These are phyloP conservation scores for Drosophila flavopinicola DNA, from an alignment of 2,888 invertebrate species.

Conservation along the genomic window DNA sequence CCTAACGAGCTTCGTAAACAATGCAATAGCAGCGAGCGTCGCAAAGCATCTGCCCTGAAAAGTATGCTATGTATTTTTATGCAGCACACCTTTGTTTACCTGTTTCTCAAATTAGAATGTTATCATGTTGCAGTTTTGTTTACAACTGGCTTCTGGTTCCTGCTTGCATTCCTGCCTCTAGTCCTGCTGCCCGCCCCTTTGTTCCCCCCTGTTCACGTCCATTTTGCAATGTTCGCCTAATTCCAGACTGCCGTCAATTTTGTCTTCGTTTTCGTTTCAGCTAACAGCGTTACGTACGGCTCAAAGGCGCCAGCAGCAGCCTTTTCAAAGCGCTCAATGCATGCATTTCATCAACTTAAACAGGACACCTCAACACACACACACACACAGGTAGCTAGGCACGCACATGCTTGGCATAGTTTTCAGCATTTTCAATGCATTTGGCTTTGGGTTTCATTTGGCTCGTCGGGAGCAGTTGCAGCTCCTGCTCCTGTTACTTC, in stretches of 20 bases:
- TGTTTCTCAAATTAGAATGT: slow-evolving; percentile 62
- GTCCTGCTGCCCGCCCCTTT: background rate
- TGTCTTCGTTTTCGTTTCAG: slow-evolving; percentile 23
- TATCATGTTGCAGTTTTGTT: slow-evolving; percentile 57
- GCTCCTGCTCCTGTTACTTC: background rate
- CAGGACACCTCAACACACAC: slow-evolving; percentile 43
- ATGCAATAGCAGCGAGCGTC: slow-evolving; percentile 17
- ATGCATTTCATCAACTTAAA: slow-evolving; percentile 55
- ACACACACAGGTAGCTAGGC: slow-evolving; percentile 4
- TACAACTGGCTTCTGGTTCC: slow-evolving; percentile 42
- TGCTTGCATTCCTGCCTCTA: slow-evolving; percentile 13
- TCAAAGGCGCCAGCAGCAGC: slow-evolving; percentile 27
- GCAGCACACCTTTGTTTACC: slow-evolving; percentile 41
- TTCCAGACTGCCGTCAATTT: slow-evolving; percentile 44
- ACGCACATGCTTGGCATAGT: slow-evolving; percentile 62
- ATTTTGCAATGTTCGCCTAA: slow-evolving; percentile 42
- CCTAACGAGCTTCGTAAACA: slow-evolving; percentile 39
- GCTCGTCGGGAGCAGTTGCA: slow-evolving; percentile 8
- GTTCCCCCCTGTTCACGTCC: slow-evolving; percentile 3
- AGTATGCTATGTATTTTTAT: slow-evolving; percentile 46
- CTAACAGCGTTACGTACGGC: slow-evolving; percentile 13
- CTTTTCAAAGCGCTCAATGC: slow-evolving; percentile 25
- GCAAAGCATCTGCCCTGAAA: slow-evolving; percentile 41
- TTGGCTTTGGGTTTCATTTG: slow-evolving; percentile 41
- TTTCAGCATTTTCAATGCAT: slow-evolving; percentile 69